Base-by-base conservation (phyloP, 2,888 invertebrate genomes). In the Morpho deidamia region DNA sequence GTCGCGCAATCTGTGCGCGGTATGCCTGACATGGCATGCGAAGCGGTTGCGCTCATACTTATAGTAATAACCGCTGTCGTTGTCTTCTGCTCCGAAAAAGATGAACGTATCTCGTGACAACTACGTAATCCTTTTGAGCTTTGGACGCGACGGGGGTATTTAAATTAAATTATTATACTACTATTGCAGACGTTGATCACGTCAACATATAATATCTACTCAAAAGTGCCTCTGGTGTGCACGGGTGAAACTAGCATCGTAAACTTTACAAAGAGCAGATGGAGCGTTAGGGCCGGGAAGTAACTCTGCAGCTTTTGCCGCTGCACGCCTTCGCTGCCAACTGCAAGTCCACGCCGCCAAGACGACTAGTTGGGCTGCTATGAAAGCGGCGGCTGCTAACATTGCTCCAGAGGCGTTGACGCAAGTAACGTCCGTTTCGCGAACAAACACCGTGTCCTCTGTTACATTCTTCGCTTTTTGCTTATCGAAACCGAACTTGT, bases 281-380 rank as follows among this genome's bases (percentile, higher is more conserved):
- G 89, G 88, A 37, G 90, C 90, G 53, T 90, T 90, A 45, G 92
- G 89, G 63, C 92, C 93, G 45, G 93, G 91, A 11, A 94, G 93
- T 43, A 94, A 91, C 75, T 94, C 93, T 47, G 74, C 91, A 79
- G 85, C 94, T 92, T 85, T 92, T 79, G 81, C 91, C 79, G 91
- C 92, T 90, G 86, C 93, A 69, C 94, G 92, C 75, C 94, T 91
- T 68, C 95, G 92, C 79, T 96, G 96, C 93, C 96, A 96, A 75
- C 96, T 92, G 86, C 95, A 96, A 62, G 96, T 95, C 96, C 96
- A 97, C 61, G 94, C 95, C 46, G 95, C 95, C 66, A 97, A 94
- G 59, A 97, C 93, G 70, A 95, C 94, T 76, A 97, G 92, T 90
- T 97, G 97, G 23, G 95, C 95, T 48, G 96, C 93, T 66, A 97